Base-by-base conservation (phyloP, 2,888 invertebrate genomes). In the Malthinus flaveolus region DNA sequence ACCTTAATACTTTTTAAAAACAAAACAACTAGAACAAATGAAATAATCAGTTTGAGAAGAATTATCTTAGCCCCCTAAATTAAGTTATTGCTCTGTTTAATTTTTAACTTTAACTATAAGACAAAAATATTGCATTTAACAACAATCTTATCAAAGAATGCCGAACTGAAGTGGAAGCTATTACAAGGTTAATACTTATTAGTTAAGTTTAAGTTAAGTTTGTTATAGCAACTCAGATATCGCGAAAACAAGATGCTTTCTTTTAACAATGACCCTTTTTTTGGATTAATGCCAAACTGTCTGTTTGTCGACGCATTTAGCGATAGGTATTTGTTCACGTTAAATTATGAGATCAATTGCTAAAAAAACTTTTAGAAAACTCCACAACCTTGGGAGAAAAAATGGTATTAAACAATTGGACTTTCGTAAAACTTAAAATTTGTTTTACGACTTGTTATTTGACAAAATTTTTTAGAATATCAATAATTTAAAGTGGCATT, bases 261-360 rank as follows among this genome's bases (percentile, higher is more conserved):
- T 10, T n/a, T 10, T 12, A 36, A 54, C 36, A 32, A 48, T 13
- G 23, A 23, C 23, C 23, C 23, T 32, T 31, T 52, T n/a, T 52
- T 52, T 58, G 58, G 58, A 52, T 5, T 42, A 13, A 10, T 15
- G 52, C 58, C 58, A 58, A 45, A 33, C 34, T 52, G 46, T 49
- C 49, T 50, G 52, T 58, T 56, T 51, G 50, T 56, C 50, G 47
- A 51, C 35, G 23, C 53, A 53, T 46, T 53, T 52, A 36, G 34
- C 45, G 46, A 31, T 46, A 31, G 46, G 23, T 53, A 46, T 53
- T 53, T 47, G 53, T 53, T 39, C 13, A n/a, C 46, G 33, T 34
- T 46, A 35, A 53, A 53, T 53, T 53, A 53, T 52, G 33, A 35
- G 46, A 46, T 53, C 53, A 47, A 53, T 53, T 45, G 52, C 36